A percentile compares a stretch with the other conserved stretches of the same genome.
Evolutionary conservation across 1,140 invertebrate species (phyloP).

Genomic region (Dreissena rostriformis): DNA sequence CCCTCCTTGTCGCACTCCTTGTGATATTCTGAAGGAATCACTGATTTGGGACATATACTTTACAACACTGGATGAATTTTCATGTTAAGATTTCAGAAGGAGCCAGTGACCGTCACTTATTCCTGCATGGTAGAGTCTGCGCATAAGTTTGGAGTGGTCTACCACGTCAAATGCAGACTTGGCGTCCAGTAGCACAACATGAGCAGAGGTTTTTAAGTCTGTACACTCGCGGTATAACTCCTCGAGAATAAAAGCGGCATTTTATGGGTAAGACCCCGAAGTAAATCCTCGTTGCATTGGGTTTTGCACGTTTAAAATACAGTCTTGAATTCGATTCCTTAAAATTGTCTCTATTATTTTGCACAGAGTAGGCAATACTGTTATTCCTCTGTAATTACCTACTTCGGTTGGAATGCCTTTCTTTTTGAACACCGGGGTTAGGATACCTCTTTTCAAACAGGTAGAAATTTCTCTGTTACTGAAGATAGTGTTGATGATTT

Average conservation of each 20-base stretch:
- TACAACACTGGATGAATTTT: not conserved
- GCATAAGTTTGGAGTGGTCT: not conserved
- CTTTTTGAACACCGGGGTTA: slow-evolving; percentile 2
- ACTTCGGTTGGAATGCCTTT: not conserved
- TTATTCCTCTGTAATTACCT: slow-evolving; percentile 4
- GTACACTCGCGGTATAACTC: slow-evolving; percentile 6
- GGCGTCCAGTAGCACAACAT: slow-evolving; percentile 10
- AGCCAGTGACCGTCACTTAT: not conserved
- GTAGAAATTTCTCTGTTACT: no score
- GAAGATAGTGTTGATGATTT: not conserved
- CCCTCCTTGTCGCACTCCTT: slow-evolving; percentile 44
- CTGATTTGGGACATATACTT: not conserved
- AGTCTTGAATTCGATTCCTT: slow-evolving; percentile 16
- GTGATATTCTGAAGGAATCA: not conserved
- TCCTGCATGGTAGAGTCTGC: not conserved
- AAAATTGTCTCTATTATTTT: slow-evolving; percentile 36
- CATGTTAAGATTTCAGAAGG: not conserved
- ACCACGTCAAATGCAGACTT: slow-evolving; percentile 16
- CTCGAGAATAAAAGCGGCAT: slow-evolving; percentile 8
- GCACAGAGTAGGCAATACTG: slow-evolving; percentile 19
- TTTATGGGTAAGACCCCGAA: not conserved
- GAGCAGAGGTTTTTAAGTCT: not conserved
- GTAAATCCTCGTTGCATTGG: slow-evolving; percentile 12
- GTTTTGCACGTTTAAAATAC: not conserved
- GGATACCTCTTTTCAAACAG: not conserved